These are phyloP conservation scores for Crenichthys baileyi DNA, from an alignment of 2,797 vertebrate species.

Conservation along the genomic window DNA sequence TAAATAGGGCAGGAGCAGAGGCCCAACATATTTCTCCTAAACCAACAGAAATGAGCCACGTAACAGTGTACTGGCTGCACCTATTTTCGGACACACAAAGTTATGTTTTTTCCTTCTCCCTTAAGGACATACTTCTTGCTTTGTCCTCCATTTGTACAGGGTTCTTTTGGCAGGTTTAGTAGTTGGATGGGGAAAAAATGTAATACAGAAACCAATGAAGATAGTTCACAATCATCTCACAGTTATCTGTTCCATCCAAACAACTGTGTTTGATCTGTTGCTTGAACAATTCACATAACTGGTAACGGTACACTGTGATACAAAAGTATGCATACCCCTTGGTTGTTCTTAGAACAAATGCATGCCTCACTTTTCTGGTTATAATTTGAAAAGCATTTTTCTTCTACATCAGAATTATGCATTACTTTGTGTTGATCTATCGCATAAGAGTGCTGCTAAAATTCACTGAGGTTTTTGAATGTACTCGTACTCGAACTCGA, in stretches of 20 bases:
- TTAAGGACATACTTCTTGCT: neutral
- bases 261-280: neutral
- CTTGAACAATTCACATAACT: neutral
- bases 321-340: neutral
- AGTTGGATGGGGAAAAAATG: neutral
- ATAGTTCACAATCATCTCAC: neutral
- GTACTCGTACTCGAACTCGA: too few relatives aligned
- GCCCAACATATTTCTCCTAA: conserved; percentile 29
- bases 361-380: too few relatives aligned
- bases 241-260: neutral
- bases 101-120: too few relatives aligned
- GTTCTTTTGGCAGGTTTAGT: neutral
- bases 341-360: neutral
- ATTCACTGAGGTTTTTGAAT: too few relatives aligned
- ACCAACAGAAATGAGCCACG: neutral
- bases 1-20: conserved; percentile 50
- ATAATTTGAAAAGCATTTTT: too few relatives aligned
- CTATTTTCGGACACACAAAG: too few relatives aligned
- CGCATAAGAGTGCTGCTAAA: too few relatives aligned
- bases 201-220: neutral
- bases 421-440: too few relatives aligned
- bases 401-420: too few relatives aligned
- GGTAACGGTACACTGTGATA: neutral
- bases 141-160: neutral
- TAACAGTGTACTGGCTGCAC: neutral